A percentile compares a stretch with the other conserved stretches of the same genome.
phyloP scores from a whole-genome alignment of 2,888 invertebrate genomes.

The Orthonevra nobilis region DNA sequence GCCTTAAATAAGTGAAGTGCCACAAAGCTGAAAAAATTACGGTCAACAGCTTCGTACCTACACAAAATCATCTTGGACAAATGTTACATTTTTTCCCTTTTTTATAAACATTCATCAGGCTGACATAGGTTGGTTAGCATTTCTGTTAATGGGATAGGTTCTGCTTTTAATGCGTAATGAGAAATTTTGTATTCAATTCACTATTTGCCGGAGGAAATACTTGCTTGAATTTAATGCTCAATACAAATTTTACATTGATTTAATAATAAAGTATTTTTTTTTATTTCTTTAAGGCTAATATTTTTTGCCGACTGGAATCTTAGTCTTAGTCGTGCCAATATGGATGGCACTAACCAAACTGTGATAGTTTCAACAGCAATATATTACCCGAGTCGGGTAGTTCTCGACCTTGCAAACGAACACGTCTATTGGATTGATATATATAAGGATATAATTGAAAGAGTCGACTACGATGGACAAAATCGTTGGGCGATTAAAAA shows the following conservation, averaged over 20 bases:
- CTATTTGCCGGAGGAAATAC: no score
- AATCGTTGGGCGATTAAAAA: slow-evolving; percentile 81
- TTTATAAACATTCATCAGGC: no score
- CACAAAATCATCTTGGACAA: no score
- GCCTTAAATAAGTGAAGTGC: no score
- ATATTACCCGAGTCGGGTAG: slow-evolving; percentile 88
- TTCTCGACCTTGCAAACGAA: slow-evolving; percentile 86
- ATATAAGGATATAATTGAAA: slow-evolving; percentile 89
- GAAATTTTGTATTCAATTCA: no score
- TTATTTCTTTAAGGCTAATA: slow-evolving; percentile 81
- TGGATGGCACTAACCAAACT: slow-evolving; percentile 84
- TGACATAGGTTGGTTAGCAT: no score
- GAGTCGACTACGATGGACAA: slow-evolving; percentile 88
- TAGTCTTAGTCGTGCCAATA: slow-evolving; percentile 83
- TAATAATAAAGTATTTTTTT: not conserved
- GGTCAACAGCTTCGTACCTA: no score
- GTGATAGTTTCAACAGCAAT: slow-evolving; percentile 85
- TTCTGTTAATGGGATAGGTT: no score
- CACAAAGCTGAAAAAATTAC: no score
- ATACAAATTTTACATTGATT: not conserved
- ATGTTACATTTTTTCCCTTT: no score
- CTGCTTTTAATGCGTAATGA: no score
- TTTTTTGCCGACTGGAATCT: slow-evolving; percentile 90
- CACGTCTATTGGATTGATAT: slow-evolving; percentile 91
- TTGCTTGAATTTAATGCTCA: no score